phyloP scores from a whole-genome alignment of 2,797 vertebrate genomes.

The Adelosebastes latens region DNA sequence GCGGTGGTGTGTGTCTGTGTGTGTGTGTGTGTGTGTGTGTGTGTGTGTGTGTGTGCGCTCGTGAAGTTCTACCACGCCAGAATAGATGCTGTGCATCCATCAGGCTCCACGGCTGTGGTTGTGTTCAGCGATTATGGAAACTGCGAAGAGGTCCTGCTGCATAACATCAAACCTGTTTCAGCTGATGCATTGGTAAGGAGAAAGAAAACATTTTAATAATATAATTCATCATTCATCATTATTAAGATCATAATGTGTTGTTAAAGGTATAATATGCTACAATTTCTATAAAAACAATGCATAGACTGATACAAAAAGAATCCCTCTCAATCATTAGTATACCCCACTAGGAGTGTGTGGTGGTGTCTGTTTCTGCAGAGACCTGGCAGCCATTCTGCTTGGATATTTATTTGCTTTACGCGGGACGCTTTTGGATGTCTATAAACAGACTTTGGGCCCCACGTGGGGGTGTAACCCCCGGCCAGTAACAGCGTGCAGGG shows the following conservation, averaged over 20 bases:
- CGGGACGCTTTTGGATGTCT: too few relatives aligned
- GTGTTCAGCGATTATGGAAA: constrained; percentile 98
- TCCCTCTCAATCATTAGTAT: too few relatives aligned
- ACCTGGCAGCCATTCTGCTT: too few relatives aligned
- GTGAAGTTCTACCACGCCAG: constrained; percentile 94
- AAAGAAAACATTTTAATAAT: neutral
- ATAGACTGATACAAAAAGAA: neutral
- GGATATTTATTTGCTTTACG: too few relatives aligned
- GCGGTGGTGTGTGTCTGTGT: neutral
- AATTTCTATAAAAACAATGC: neutral
- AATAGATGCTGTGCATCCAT: constrained; percentile 96
- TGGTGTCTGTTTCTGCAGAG: too few relatives aligned
- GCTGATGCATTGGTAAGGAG: constrained; percentile 91
- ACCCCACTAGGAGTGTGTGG: too few relatives aligned
- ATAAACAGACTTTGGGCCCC: too few relatives aligned
- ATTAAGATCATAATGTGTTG: neutral
- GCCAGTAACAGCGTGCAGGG: too few relatives aligned
- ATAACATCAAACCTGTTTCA: constrained; percentile 93
- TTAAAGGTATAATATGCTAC: neutral
- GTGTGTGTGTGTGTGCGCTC: neutral
- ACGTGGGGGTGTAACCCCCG: too few relatives aligned
- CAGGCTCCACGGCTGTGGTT: constrained; percentile 96
- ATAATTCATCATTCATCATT: neutral
- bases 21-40: neutral
- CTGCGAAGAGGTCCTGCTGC: constrained; percentile 97